Conservation (phyloP, 2,888 invertebrate genomes). For the Cecidostiba fungosa region DNA sequence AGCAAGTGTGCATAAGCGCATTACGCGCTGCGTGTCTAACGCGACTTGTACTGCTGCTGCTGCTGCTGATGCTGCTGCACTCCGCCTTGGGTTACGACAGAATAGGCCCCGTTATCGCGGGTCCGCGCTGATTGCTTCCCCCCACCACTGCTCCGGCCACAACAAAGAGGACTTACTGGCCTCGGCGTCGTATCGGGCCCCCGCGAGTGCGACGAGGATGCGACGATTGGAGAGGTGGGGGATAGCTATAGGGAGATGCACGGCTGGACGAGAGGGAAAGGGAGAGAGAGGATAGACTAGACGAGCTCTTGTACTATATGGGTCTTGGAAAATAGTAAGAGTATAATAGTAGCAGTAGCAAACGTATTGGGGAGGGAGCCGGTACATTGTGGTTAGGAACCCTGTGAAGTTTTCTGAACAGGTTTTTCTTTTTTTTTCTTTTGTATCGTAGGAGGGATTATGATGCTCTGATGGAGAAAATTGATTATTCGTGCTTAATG, state of each 20-base stretch:
- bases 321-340: conserved; percentile 24
- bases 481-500: neutral
- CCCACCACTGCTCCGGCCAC: neutral
- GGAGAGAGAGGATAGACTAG: conserved; percentile 7
- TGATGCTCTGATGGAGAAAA: neutral
- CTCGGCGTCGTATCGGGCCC: conserved; percentile 21
- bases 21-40: conserved; percentile 57
- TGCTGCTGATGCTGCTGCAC: conserved; percentile 75
- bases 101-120: conserved; percentile 78
- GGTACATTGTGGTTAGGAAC: conserved; percentile 21
- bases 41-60: conserved; percentile 61
- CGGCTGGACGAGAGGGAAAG: conserved; percentile 29
- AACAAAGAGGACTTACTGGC: conserved; percentile 53
- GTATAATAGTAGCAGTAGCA: conserved; percentile 8
- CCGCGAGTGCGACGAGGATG: conserved; percentile 43
- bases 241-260: conserved; percentile 16
- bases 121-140: conserved; percentile 76
- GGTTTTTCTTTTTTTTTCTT: conserved; percentile 8
- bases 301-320: conserved; percentile 31
- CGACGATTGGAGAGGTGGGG: neutral
- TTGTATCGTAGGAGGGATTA: neutral
- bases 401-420: conserved; percentile 14
- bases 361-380: conserved; percentile 3
- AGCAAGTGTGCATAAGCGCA: conserved; percentile 57
- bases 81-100: conserved; percentile 81